Base-by-base conservation (phyloP, 2,888 invertebrate species). In the Gymnosoma rotundatum region DNA sequence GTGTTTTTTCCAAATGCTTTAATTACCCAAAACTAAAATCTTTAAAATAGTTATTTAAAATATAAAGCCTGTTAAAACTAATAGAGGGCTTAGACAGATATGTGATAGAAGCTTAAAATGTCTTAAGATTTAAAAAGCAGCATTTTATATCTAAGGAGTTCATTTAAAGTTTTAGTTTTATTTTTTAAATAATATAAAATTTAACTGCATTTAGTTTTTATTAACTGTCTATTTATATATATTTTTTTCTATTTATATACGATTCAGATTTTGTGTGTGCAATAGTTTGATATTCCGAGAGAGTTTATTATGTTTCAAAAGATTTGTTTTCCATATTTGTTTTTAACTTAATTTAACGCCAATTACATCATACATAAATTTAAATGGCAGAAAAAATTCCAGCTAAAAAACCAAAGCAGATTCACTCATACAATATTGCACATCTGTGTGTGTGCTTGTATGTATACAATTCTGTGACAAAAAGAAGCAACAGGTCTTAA, bases 261-360 rank as follows among this genome's bases (percentile, higher is more conserved):
- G 0, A 52, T 10, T 45, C 16, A 9, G 1, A n/a, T 63, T 52
- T 50, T 42, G n/a, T 54, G 38, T 25, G 21, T 2, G 38, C 63
- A 64, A 64, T 78, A 52, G 60, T 54, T 79, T 73, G 25, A 67
- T 61, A 48, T 66, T 42, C 1, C 25, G 52, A 60, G 48, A 21
- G 16, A 63, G 42, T 61, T 66, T 52, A 45, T 32, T 72, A 48
- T 72, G 20, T 64, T 69, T 38, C 4, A 16, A 18, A 14, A 25
- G 0, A 5, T 66, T 73, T 60, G 42, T 20, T 66, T 74, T 42
- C 6, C 10, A 4, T 20, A 50, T 60, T 58, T 9, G n/a, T 75
- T 75, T 76, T 45, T 42, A 82, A 82, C 75, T 76, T 70, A 70
- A 82, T 82, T 82, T 82, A 82, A 70, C 81, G 52, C 72, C 81